These are phyloP conservation scores for Porphyrio hochstetteri DNA, from an alignment of 2,113 vertebrate genomes.

Conservation along the genomic window DNA sequence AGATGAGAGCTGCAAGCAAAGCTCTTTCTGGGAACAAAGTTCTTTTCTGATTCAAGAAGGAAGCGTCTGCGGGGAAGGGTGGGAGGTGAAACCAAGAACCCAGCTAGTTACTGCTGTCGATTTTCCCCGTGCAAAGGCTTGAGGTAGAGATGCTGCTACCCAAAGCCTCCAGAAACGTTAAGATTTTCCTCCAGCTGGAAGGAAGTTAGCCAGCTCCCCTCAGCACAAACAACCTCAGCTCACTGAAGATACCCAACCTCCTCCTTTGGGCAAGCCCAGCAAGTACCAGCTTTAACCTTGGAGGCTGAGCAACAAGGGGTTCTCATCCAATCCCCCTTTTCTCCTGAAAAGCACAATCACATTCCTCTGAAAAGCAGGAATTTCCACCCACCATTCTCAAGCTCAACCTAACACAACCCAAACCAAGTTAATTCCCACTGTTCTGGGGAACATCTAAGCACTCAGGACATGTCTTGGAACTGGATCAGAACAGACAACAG, in stretches of 20 bases:
- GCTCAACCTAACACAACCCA: slow-evolving; percentile 15
- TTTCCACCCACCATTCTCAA: slow-evolving; percentile 2
- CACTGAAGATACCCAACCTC: not conserved
- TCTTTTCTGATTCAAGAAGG: slow-evolving; percentile 35
- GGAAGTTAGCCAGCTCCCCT: not conserved
- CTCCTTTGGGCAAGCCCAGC: not conserved
- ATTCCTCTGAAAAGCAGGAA: slow-evolving; percentile 34
- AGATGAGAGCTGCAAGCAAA: slow-evolving; percentile 20
- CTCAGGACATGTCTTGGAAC: slow-evolving; percentile 14
- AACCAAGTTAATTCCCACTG: not conserved
- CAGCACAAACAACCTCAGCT: not conserved
- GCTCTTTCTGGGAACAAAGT: slow-evolving; percentile 40
- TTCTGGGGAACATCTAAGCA: slow-evolving; percentile 4
- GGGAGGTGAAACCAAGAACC: slow-evolving; percentile 49
- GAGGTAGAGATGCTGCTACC: slow-evolving; percentile 24
- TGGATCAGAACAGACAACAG: not conserved
- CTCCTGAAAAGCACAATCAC: slow-evolving; percentile 16
- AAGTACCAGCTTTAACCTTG: accelerated
- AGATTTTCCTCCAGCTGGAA: slow-evolving; percentile 4
- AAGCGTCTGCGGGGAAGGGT: slow-evolving; percentile 19
- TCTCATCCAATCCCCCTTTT: not conserved
- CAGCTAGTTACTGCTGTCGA: not conserved
- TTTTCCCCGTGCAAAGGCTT: not conserved
- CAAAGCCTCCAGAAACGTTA: not conserved
- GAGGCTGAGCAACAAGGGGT: not conserved